A percentile compares a stretch with the other conserved stretches of the same genome.
These are phyloP conservation scores for Caracal caracal DNA, from an alignment of 2,113 vertebrate genomes.

Conservation along the genomic window DNA sequence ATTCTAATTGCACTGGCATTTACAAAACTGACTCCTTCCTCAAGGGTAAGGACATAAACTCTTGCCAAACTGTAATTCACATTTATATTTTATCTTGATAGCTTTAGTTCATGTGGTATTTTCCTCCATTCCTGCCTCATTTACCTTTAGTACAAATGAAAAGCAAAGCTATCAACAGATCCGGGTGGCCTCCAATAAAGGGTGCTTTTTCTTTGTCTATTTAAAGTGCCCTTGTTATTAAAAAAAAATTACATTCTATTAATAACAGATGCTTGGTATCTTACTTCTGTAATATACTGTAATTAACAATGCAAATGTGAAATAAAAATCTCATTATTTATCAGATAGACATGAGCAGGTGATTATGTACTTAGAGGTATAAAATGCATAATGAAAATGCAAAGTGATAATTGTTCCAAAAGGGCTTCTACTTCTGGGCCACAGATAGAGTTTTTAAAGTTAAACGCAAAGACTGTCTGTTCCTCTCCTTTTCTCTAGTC, in stretches of 20 bases:
- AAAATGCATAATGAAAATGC: slow-evolving; percentile 77
- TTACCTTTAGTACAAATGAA: slow-evolving; percentile 29
- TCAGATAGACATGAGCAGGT: slow-evolving; percentile 70
- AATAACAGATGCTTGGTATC: slow-evolving; percentile 76
- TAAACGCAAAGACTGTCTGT: slow-evolving; percentile 52
- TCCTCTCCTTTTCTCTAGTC: neutral
- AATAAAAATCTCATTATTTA: slow-evolving; percentile 79
- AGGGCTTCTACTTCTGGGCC: slow-evolving; percentile 37
- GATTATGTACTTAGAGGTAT: slow-evolving; percentile 65
- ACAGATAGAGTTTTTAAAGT: slow-evolving; percentile 61
- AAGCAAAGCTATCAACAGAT: slow-evolving; percentile 31
- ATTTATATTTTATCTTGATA: neutral
- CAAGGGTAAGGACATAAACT: neutral
- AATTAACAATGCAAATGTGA: slow-evolving; percentile 65
- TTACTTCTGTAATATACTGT: slow-evolving; percentile 58
- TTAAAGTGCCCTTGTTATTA: slow-evolving; percentile 73
- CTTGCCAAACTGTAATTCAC: neutral
- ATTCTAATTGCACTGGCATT: neutral
- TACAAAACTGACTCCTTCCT: slow-evolving; percentile 26
- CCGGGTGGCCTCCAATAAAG: slow-evolving; percentile 49
- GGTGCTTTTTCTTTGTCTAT: slow-evolving; percentile 71
- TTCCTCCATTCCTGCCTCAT: neutral
- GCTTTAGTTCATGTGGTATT: neutral
- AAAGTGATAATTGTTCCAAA: slow-evolving; percentile 56
- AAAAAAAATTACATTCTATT: slow-evolving; percentile 71